Evolutionary conservation across 2,888 invertebrate species (phyloP), one percentile per base, ranked within the genome.

Genomic region (Phania funesta): DNA sequence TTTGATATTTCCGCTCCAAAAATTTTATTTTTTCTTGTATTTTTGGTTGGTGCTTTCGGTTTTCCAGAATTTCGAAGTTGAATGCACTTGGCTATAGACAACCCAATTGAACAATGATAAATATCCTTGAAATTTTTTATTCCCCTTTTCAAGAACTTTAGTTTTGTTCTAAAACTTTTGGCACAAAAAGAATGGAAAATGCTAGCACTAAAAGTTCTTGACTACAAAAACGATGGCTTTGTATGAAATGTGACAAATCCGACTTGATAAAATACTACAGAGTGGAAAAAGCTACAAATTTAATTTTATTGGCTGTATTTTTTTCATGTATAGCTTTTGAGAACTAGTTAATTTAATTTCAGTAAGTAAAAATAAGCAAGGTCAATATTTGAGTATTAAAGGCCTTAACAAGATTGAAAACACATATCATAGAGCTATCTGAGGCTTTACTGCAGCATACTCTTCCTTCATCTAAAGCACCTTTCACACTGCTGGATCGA

Each of bases 61-160:
- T 78, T 82, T 73, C 29, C 44, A 75, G 79, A 76, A 76, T 67
- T 75, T 75, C 54, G 54, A 68, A 86, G 88, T 88, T 87, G 88
- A 87, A 85, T 85, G 86, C 85, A 62, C n/a, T n/a, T n/a, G n/a
- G n/a, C n/a, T n/a, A n/a, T n/a, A n/a, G n/a, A n/a, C n/a, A n/a
- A n/a, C n/a, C 64, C 41, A 70, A 65, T 81, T 71, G 75, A 46
- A 75, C 73, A 76, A 77, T 68, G 67, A 73, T 58, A 56, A 85
- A 86, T 87, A 88, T 88, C 89, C 88, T 88, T 88, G 89, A 88
- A 88, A 86, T 85, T 85, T 83, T 84, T 76, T n/a, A n/a, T n/a
- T 65, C n/a, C n/a, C n/a, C 16, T 18, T 38, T 56, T 62, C 50
- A 62, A 26, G 73, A 82, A 64, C 50, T 73, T 73, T 56, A 67